Evolutionary conservation across 1,140 invertebrate species (phyloP).

Genomic region (Microplitis mediator): DNA sequence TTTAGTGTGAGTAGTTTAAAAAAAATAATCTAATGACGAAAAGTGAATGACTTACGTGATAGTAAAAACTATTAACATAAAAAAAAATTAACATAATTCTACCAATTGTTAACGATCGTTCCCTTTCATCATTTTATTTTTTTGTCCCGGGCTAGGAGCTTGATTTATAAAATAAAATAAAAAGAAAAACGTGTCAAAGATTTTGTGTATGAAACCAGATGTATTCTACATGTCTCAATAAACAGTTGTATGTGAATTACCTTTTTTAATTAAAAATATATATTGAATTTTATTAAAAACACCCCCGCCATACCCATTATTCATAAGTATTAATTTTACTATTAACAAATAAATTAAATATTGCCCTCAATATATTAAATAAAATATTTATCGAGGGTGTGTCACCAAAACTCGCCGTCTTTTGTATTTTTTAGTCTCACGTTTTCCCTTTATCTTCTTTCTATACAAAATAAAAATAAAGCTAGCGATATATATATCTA

Average conservation of each 20-base stretch:
- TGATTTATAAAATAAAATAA: slow-evolving; percentile 53
- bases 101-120: slow-evolving; percentile 2
- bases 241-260: slow-evolving; percentile 74
- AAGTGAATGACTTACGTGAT: slow-evolving; percentile 43
- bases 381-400: too few relatives aligned
- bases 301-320: not conserved
- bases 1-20: slow-evolving; percentile 22
- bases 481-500: too few relatives aligned
- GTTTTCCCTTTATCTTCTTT: too few relatives aligned
- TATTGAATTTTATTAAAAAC: not conserved
- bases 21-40: not conserved
- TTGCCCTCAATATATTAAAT: too few relatives aligned
- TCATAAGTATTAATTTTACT: too few relatives aligned
- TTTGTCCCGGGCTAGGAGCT: slow-evolving; percentile 63
- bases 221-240: slow-evolving; percentile 72
- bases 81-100: not conserved
- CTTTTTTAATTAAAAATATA: slow-evolving; percentile 58
- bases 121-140: slow-evolving; percentile 42
- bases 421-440: too few relatives aligned
- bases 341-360: too few relatives aligned
- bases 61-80: not conserved
- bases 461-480: too few relatives aligned
- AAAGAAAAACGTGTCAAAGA: slow-evolving; percentile 54
- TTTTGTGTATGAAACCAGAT: slow-evolving; percentile 64
- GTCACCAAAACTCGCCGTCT: too few relatives aligned